Conservation (phyloP, 2,113 vertebrate genomes). For the Rhea pennata region DNA sequence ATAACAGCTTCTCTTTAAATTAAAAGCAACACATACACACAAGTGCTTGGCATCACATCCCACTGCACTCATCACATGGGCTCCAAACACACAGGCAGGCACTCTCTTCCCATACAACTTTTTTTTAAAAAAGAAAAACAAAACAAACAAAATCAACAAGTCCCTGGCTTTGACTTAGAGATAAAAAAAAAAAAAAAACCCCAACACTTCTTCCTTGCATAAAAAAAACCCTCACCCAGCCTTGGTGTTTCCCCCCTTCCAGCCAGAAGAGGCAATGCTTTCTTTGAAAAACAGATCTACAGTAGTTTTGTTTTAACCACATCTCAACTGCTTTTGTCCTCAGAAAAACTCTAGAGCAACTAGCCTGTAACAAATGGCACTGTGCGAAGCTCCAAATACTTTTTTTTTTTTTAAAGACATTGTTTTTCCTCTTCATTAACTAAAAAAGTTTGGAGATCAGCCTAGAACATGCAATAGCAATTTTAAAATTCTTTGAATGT, state of each 20-base stretch:
- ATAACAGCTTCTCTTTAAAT: background rate
- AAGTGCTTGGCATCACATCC: background rate
- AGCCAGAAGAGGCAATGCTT: background rate
- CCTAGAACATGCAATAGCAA: background rate
- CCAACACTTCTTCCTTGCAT: background rate
- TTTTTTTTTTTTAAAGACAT: background rate
- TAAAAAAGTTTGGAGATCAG: background rate
- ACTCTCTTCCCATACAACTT: background rate
- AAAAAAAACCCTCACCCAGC: background rate
- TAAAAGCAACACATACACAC: background rate
- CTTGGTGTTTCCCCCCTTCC: background rate
- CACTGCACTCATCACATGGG: background rate
- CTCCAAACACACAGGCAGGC: background rate
- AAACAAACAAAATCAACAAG: background rate
- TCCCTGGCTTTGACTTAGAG: background rate
- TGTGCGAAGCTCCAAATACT: background rate
- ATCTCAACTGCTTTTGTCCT: constrained; percentile 4
- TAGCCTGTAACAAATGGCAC: background rate
- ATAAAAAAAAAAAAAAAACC: background rate
- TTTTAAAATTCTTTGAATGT: background rate
- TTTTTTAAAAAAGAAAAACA: background rate
- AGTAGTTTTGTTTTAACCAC: background rate
- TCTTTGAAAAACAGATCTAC: background rate
- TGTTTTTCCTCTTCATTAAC: background rate
- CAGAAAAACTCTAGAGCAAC: background rate